These are phyloP conservation scores for Caenorhabditis uteleia DNA, from an alignment of 2,888 invertebrate species.

Conservation along the genomic window DNA sequence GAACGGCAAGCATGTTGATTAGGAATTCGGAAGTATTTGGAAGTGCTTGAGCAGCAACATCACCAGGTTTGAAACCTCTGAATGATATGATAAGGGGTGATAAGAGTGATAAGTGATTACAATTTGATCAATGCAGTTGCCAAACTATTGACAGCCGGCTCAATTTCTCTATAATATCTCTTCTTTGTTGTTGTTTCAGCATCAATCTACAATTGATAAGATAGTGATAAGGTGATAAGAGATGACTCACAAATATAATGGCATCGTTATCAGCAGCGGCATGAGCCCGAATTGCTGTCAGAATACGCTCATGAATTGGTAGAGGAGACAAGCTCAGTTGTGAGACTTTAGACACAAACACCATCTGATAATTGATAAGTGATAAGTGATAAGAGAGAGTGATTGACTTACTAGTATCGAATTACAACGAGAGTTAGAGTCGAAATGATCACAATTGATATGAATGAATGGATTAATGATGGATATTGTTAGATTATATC, in stretches of 20 bases:
- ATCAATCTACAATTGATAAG: constrained; percentile 18
- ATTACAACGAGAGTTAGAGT: no score
- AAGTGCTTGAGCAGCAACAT: constrained; percentile 38
- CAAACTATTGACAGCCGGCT: constrained; percentile 30
- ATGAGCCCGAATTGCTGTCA: constrained; percentile 15
- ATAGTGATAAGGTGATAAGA: neutral
- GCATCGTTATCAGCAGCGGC: constrained; percentile 26
- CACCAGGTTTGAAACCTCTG: constrained; percentile 41
- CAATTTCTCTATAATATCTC: constrained; percentile 21
- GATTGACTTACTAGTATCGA: no score
- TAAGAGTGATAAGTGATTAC: neutral
- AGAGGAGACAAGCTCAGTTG: constrained; percentile 15
- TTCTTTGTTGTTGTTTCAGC: constrained; percentile 39
- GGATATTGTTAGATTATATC: no score
- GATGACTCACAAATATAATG: constrained; percentile 24
- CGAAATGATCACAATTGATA: no score
- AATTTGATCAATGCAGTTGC: constrained; percentile 26
- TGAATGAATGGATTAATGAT: no score
- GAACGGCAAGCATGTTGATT: constrained; percentile 45
- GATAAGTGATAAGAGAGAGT: no score
- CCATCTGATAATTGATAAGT: no score
- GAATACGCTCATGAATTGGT: constrained; percentile 30
- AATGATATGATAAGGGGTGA: constrained; percentile 1
- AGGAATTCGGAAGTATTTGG: constrained; percentile 48
- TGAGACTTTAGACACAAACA: constrained; percentile 34